Evolutionary conservation across 35 echinoderm and acorn worm genomes (phyloP).

Genomic region (Anneissia japonica): DNA sequence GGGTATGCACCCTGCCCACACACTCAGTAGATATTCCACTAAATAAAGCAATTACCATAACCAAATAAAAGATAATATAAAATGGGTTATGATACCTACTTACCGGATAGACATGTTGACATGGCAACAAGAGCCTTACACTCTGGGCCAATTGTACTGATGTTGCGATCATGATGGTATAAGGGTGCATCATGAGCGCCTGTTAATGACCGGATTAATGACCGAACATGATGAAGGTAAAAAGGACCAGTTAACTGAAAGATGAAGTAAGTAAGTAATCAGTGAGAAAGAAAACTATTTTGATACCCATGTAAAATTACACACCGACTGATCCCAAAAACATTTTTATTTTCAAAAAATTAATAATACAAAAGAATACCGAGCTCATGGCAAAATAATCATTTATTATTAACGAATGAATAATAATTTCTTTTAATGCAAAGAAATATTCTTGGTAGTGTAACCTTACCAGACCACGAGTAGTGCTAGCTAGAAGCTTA

Average conservation of each 20-base stretch:
- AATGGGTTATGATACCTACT: not conserved
- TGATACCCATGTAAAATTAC: not conserved
- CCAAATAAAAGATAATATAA: too few species aligned
- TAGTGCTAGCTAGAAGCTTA: constrained; percentile 8
- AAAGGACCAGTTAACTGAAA: constrained; percentile 32
- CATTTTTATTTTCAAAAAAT: not conserved
- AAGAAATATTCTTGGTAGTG: too few species aligned
- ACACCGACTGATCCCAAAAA: not conserved
- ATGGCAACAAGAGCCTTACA: constrained; percentile 48
- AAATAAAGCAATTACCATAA: too few species aligned
- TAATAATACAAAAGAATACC: not conserved
- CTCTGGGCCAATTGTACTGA: constrained; percentile 13
- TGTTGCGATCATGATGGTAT: constrained; percentile 45
- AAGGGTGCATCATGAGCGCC: constrained; percentile 56
- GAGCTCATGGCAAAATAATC: not conserved
- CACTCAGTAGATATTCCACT: too few species aligned
- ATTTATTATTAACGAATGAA: not conserved
- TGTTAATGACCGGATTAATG: constrained; percentile 25
- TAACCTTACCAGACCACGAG: constrained; percentile 22
- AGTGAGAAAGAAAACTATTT: not conserved
- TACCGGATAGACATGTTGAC: constrained; percentile 68
- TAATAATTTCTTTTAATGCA: too few species aligned
- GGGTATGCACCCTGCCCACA: too few species aligned
- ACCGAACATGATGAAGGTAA: constrained; percentile 43
- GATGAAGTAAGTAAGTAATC: not conserved